Evolutionary conservation across 2,113 vertebrate species (phyloP).

Genomic region (Erythrolamprus reginae): DNA sequence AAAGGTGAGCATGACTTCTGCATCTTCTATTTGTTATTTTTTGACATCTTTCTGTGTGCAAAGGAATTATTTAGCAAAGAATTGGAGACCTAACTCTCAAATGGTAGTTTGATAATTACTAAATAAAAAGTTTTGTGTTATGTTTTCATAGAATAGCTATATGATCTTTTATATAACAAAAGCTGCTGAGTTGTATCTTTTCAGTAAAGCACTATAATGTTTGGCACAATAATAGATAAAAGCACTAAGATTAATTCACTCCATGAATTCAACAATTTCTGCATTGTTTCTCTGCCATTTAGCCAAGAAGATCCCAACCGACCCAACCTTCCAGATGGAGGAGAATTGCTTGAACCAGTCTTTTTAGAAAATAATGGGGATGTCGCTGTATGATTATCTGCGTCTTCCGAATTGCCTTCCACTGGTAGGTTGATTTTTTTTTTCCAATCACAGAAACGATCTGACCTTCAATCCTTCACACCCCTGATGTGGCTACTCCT

Average conservation of each 20-base stretch:
- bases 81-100: neutral
- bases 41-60: neutral
- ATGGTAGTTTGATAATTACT: neutral
- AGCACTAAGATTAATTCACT: neutral
- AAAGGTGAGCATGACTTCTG: neutral
- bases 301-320: slow-evolving; percentile 80
- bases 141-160: neutral
- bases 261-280: slow-evolving; percentile 7
- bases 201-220: neutral
- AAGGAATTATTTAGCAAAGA: neutral
- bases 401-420: slow-evolving; percentile 78
- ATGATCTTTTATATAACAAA: neutral
- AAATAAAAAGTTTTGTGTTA: neutral
- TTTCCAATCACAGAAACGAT: neutral
- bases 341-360: slow-evolving; percentile 73
- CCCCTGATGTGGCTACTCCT: neutral
- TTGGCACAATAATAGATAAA: neutral
- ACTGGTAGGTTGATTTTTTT: slow-evolving; percentile 69
- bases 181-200: neutral
- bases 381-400: slow-evolving; percentile 70
- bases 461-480: neutral
- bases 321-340: slow-evolving; percentile 73
- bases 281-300: slow-evolving; percentile 43
- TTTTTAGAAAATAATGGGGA: slow-evolving; percentile 82
- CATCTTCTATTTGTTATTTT: neutral